Evolutionary conservation across 2,797 vertebrate genomes (phyloP).

Genomic region (Catharus ustulatus): DNA sequence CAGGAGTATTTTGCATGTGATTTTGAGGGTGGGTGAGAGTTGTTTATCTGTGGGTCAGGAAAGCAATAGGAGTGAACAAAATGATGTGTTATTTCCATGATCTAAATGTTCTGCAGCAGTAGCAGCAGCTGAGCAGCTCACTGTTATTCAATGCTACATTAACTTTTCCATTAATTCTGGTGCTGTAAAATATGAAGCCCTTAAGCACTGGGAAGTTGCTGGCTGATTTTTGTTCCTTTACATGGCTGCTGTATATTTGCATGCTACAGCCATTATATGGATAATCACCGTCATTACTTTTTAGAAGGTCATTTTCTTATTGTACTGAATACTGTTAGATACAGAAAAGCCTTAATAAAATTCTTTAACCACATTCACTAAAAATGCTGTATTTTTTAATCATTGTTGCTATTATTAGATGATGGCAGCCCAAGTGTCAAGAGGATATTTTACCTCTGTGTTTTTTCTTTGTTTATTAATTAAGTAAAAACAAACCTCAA

Average conservation of each 20-base stretch:
- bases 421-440: neutral
- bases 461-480: neutral
- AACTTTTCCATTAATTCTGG: conserved; percentile 91
- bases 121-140: conserved; percentile 84
- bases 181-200: conserved; percentile 87
- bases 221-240: conserved; percentile 61
- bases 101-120: conserved; percentile 82
- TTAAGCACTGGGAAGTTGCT: conserved; percentile 77
- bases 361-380: neutral
- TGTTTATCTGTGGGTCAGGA: conserved; percentile 19
- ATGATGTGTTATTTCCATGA: conserved; percentile 82
- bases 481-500: neutral
- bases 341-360: neutral
- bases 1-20: neutral
- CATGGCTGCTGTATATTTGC: conserved; percentile 50
- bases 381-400: neutral
- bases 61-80: conserved; percentile 78
- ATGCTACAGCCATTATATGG: conserved; percentile 33
- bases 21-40: neutral
- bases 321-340: neutral
- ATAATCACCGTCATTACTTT: conserved; percentile 52
- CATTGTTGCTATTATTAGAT: neutral
- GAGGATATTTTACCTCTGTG: neutral
- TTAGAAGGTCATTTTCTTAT: conserved; percentile 57
- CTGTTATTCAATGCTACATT: conserved; percentile 93